Percentiles rank a stretch among this genome's conserved stretches.
phyloP scores from a whole-genome alignment of 1,140 invertebrate genomes.

The Formica selysi region DNA sequence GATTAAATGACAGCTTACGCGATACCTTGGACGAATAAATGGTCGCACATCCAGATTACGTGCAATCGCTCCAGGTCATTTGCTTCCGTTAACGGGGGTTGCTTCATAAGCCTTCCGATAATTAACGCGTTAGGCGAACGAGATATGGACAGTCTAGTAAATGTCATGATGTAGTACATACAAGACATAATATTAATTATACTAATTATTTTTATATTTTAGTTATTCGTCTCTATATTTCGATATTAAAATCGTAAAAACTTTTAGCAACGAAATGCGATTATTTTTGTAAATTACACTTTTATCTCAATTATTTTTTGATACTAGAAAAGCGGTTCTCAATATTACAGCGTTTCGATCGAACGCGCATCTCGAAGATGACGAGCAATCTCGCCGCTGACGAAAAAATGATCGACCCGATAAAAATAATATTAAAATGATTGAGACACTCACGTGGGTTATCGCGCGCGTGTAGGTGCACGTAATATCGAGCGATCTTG shows the following conservation, averaged over 20 bases:
- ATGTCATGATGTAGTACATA: not conserved
- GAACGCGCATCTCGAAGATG: not conserved
- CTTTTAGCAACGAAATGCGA: not conserved
- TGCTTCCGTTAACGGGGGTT: constrained; percentile 21
- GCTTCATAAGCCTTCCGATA: not conserved
- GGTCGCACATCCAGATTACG: not conserved
- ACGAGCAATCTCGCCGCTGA: constrained; percentile 44
- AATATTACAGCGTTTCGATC: not conserved
- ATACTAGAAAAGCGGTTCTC: not conserved
- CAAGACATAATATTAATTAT: not conserved
- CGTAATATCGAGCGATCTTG: constrained; percentile 63
- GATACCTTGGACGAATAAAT: not conserved
- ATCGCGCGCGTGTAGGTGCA: not conserved
- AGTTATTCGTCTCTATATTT: not conserved
- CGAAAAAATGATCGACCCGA: constrained; percentile 41
- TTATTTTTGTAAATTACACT: not conserved
- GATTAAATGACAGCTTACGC: constrained; percentile 38
- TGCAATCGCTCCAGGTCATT: constrained; percentile 9
- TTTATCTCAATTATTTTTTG: not conserved
- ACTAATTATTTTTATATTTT: not conserved
- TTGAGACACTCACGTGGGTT: constrained; percentile 15
- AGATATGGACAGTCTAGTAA: not conserved
- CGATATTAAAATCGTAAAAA: not conserved
- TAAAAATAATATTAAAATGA: constrained; percentile 54
- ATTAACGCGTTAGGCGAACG: not conserved